Conservation (phyloP, 2,888 invertebrate genomes). For the Tetragonisca angustula region DNA sequence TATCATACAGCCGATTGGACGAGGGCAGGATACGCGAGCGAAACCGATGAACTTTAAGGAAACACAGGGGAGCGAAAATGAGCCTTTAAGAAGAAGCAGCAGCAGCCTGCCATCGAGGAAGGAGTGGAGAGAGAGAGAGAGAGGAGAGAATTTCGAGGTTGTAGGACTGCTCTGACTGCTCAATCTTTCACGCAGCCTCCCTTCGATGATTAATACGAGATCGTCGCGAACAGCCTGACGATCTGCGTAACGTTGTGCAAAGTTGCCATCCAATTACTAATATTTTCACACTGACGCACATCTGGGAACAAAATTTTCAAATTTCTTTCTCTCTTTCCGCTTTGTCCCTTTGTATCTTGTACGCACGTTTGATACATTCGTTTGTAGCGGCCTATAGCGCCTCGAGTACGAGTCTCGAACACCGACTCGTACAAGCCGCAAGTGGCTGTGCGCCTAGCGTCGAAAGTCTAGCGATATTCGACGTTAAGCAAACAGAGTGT, state of each 20-base stretch:
- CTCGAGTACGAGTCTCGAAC: too few species aligned
- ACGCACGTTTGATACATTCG: too few species aligned
- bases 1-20: constrained; percentile 65
- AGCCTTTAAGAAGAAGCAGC: constrained; percentile 35
- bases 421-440: too few species aligned
- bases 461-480: too few species aligned
- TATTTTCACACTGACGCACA: too few species aligned
- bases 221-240: constrained; percentile 70
- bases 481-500: too few species aligned
- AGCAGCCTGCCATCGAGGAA: not conserved
- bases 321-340: too few species aligned
- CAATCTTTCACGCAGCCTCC: constrained; percentile 59
- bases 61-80: constrained; percentile 47
- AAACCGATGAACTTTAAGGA: constrained; percentile 41
- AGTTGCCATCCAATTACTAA: constrained; percentile 70
- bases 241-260: constrained; percentile 74
- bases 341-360: too few species aligned
- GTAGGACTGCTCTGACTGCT: constrained; percentile 53
- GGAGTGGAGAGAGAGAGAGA: not conserved
- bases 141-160: constrained; percentile 44
- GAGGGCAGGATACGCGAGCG: constrained; percentile 49
- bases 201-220: constrained; percentile 76
- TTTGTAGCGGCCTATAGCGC: too few species aligned
- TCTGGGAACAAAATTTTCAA: too few species aligned
- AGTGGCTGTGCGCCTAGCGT: too few species aligned